Evolutionary conservation across 2,888 invertebrate species (phyloP).

Genomic region (Nomada flava): DNA sequence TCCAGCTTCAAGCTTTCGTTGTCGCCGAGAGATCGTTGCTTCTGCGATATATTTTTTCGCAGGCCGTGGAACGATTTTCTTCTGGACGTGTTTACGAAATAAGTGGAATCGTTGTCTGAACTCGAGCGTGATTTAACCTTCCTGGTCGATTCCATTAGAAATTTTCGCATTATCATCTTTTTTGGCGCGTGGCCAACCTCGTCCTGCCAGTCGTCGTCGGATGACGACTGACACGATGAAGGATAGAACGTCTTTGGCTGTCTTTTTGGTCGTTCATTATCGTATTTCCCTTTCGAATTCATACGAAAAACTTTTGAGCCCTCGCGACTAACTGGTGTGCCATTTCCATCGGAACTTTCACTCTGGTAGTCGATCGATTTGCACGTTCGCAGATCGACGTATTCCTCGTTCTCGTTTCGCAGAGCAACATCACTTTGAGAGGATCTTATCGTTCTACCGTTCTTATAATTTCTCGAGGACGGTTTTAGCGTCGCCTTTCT

Average conservation of each 20-base stretch:
- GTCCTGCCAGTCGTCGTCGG: slow-evolving; percentile 57
- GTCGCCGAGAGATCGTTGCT: slow-evolving; percentile 32
- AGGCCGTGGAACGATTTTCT: slow-evolving; percentile 26
- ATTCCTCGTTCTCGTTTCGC: not conserved
- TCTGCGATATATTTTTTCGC: not conserved
- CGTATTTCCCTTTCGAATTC: not conserved
- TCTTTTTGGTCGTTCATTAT: not conserved
- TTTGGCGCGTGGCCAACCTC: slow-evolving; percentile 20
- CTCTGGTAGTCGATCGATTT: not conserved
- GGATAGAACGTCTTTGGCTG: not conserved
- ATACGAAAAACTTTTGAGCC: not conserved
- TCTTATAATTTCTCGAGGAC: not conserved
- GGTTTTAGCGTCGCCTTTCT: slow-evolving; percentile 48
- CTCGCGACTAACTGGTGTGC: no score
- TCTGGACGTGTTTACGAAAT: slow-evolving; percentile 42
- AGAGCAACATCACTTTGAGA: not conserved
- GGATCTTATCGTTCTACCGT: not conserved
- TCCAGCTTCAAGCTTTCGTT: slow-evolving; percentile 85
- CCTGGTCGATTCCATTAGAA: slow-evolving; percentile 39
- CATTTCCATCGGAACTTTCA: not conserved
- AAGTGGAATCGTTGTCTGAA: slow-evolving; percentile 12
- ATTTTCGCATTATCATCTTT: slow-evolving; percentile 40
- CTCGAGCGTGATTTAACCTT: slow-evolving; percentile 21
- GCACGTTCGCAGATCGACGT: not conserved
- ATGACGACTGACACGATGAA: slow-evolving; percentile 30